Evolutionary conservation across 2,888 invertebrate genomes (phyloP).

Genomic region (Omphaloscelis lunosa): DNA sequence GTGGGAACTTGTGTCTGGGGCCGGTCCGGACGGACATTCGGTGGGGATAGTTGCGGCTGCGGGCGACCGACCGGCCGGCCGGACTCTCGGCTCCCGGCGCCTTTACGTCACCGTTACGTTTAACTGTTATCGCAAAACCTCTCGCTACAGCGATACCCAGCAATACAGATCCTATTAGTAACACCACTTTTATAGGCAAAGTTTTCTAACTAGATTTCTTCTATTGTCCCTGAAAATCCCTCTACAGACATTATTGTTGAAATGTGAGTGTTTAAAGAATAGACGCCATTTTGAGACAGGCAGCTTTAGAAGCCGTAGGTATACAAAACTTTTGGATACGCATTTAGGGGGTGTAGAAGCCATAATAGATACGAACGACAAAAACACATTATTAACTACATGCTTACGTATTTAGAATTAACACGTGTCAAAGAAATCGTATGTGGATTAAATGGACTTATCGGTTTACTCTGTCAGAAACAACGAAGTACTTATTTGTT

Average conservation of each 20-base stretch:
- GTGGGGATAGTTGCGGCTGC: slow-evolving; percentile 72
- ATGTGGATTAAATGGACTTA: slow-evolving; percentile 59
- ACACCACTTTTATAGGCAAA: slow-evolving; percentile 63
- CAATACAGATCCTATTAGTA: slow-evolving; percentile 63
- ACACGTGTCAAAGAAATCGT: slow-evolving; percentile 71
- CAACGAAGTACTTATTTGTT: slow-evolving; percentile 12
- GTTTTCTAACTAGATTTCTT: slow-evolving; percentile 60
- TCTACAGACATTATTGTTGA: slow-evolving; percentile 43
- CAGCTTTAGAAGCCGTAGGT: slow-evolving; percentile 82
- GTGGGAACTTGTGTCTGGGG: slow-evolving; percentile 80
- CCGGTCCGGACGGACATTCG: slow-evolving; percentile 64
- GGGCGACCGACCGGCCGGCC: slow-evolving; percentile 41
- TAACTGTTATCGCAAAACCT: slow-evolving; percentile 72
- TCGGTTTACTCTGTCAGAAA: slow-evolving; percentile 27
- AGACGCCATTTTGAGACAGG: slow-evolving; percentile 84
- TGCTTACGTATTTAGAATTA: slow-evolving; percentile 73
- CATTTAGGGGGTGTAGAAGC: slow-evolving; percentile 83
- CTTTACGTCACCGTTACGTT: slow-evolving; percentile 61
- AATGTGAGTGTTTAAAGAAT: slow-evolving; percentile 73
- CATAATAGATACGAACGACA: slow-evolving; percentile 75
- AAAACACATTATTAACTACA: slow-evolving; percentile 72
- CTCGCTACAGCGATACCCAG: slow-evolving; percentile 62
- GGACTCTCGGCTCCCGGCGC: slow-evolving; percentile 40
- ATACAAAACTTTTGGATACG: slow-evolving; percentile 78
- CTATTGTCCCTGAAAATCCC: slow-evolving; percentile 26